Evolutionary conservation across 2,113 vertebrate species (phyloP).

Genomic region (Jacana jacana): DNA sequence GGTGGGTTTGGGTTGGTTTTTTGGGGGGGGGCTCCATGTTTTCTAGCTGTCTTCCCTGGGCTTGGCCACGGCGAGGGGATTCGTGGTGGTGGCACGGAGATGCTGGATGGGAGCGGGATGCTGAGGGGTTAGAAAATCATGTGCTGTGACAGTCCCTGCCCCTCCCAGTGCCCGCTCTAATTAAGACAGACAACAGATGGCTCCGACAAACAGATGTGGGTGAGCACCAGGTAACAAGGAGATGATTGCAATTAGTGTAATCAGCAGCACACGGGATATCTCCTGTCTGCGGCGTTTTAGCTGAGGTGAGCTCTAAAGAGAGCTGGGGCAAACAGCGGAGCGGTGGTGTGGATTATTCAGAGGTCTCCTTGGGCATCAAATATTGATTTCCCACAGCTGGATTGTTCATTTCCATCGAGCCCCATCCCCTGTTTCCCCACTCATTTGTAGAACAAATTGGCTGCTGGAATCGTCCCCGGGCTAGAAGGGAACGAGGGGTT

Average conservation of each 20-base stretch:
- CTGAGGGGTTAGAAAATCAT: not conserved
- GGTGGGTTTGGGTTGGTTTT: not conserved
- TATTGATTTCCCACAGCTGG: not conserved
- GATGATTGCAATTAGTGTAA: slow-evolving; percentile 41
- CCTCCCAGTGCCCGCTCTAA: not conserved
- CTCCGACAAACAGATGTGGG: not conserved
- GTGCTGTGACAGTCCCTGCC: not conserved
- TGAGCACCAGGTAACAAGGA: slow-evolving; percentile 28
- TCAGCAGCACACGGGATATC: not conserved
- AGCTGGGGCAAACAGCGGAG: not conserved
- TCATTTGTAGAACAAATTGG: not conserved
- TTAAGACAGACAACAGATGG: slow-evolving; percentile 38
- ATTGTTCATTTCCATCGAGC: not conserved
- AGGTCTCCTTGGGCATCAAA: not conserved
- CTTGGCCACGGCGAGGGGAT: not conserved
- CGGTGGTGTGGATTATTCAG: not conserved
- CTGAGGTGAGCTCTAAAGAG: not conserved
- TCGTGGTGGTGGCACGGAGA: not conserved
- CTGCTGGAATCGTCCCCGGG: not conserved
- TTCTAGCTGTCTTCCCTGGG: not conserved
- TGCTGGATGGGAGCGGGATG: not conserved
- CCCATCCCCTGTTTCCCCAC: no score
- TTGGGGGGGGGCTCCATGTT: not conserved
- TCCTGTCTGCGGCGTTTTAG: not conserved
- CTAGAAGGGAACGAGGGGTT: no score